These are phyloP conservation scores for Picathartes gymnocephalus DNA, from an alignment of 2,113 vertebrate species.

Conservation along the genomic window DNA sequence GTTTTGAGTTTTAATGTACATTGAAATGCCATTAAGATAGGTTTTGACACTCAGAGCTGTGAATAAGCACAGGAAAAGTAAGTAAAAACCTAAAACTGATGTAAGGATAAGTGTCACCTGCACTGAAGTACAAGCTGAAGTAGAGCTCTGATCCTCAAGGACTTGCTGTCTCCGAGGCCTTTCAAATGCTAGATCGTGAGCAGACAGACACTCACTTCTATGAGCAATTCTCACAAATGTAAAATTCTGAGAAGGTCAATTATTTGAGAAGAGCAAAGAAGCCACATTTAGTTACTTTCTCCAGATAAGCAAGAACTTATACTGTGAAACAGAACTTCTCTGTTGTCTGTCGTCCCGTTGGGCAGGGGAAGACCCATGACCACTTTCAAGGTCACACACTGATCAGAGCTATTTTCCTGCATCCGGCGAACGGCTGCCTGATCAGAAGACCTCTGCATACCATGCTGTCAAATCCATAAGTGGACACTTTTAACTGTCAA, in stretches of 20 bases:
- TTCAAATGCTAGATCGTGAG: not conserved
- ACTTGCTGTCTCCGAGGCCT: not conserved
- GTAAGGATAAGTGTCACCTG: not conserved
- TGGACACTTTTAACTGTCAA: not conserved
- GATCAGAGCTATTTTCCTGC: slow-evolving; percentile 14
- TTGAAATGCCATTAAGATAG: not conserved
- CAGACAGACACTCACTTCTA: not conserved
- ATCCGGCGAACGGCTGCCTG: not conserved
- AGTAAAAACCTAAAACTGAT: not conserved
- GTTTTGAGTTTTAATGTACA: not conserved
- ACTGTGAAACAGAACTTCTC: slow-evolving; percentile 31
- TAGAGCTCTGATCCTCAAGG: not conserved
- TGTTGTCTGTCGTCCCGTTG: not conserved
- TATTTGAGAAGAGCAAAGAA: not conserved
- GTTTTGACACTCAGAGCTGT: not conserved
- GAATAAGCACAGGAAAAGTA: not conserved
- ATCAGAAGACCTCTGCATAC: slow-evolving; percentile 43
- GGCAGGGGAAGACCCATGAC: not conserved
- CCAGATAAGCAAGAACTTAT: not conserved
- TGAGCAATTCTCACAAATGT: not conserved
- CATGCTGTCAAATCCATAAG: not conserved
- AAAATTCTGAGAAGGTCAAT: not conserved
- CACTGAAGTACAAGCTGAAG: not conserved
- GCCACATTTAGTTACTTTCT: not conserved
- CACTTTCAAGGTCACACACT: slow-evolving; percentile 28